Percentiles rank a stretch among this genome's conserved stretches.
phyloP scores from a whole-genome alignment of 2,888 invertebrate genomes.

The Kryphioiulus occultus region DNA sequence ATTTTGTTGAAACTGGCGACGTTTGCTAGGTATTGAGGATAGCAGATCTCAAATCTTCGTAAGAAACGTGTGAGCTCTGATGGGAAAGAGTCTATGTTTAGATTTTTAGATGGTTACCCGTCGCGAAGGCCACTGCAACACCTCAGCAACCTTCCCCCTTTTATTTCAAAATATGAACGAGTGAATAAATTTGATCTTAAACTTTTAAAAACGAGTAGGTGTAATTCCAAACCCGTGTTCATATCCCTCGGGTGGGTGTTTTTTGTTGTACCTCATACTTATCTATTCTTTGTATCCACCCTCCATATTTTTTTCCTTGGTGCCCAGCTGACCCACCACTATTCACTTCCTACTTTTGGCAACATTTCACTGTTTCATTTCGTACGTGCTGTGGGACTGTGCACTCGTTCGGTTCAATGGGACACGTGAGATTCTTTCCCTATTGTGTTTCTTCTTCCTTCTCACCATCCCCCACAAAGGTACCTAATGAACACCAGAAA shows the following conservation, averaged over 20 bases:
- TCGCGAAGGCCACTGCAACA: background rate
- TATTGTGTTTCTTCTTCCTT: slow-evolving; percentile 10
- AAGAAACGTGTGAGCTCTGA: background rate
- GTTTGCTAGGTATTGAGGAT: background rate
- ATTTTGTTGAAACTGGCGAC: background rate
- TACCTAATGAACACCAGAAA: no score
- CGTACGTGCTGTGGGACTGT: background rate
- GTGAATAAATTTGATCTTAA: slow-evolving; percentile 7
- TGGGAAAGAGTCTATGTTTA: background rate
- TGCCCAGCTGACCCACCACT: slow-evolving; percentile 15
- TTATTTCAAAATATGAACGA: background rate
- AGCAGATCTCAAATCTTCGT: background rate
- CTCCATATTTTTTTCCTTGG: slow-evolving; percentile 6
- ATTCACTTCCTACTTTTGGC: background rate
- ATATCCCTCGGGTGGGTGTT: slow-evolving; percentile 14
- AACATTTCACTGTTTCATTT: background rate
- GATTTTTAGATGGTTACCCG: background rate
- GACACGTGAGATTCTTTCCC: slow-evolving; percentile 6
- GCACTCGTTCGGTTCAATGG: slow-evolving; percentile 13
- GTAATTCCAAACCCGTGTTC: background rate
- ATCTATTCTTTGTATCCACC: background rate
- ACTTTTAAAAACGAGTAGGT: background rate
- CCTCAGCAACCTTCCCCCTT: background rate
- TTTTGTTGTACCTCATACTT: background rate
- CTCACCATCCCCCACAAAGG: background rate